Percentiles rank a stretch among this genome's conserved stretches.
Conservation (phyloP, 1,140 invertebrate species). For the Hetaerina americana region DNA sequence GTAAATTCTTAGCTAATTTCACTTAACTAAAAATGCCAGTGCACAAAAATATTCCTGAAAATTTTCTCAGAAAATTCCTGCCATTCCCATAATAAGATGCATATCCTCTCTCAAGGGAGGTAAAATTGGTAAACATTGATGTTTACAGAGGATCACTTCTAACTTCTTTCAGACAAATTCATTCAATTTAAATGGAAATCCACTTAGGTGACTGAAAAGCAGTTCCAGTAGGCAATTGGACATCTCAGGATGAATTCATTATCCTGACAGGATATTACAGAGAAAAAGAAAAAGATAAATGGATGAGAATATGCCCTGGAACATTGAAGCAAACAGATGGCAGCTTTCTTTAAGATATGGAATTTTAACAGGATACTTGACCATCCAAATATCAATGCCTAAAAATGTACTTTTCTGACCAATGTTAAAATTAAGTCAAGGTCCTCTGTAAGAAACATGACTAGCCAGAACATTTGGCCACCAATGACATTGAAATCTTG, state of each 20-base stretch:
- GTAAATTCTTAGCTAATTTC: too few relatives aligned
- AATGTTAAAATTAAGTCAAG: not conserved
- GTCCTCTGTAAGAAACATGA: conserved; percentile 1
- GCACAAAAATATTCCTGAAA: too few relatives aligned
- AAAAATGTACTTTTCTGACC: not conserved
- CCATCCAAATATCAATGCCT: too few relatives aligned
- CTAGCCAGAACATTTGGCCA: conserved; percentile 1
- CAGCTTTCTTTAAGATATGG: not conserved
- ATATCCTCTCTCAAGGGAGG: too few relatives aligned
- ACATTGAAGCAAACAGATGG: not conserved
- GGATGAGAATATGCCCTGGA: not conserved
- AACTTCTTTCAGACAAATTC: not conserved
- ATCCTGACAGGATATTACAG: conserved; percentile 1
- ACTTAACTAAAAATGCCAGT: too few relatives aligned
- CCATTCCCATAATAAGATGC: too few relatives aligned
- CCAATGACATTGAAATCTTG: not conserved
- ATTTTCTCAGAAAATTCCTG: too few relatives aligned
- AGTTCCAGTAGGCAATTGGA: not conserved
- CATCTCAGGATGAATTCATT: not conserved
- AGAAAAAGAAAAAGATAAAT: conserved; percentile 10
- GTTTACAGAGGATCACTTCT: not conserved
- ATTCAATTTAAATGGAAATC: not conserved
- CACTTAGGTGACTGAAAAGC: not conserved
- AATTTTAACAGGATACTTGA: too few relatives aligned
- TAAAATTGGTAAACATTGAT: not conserved